Evolutionary conservation across 2,113 vertebrate species (phyloP), one percentile per base, ranked within the genome.

Genomic region (Myiozetetes cayanensis): DNA sequence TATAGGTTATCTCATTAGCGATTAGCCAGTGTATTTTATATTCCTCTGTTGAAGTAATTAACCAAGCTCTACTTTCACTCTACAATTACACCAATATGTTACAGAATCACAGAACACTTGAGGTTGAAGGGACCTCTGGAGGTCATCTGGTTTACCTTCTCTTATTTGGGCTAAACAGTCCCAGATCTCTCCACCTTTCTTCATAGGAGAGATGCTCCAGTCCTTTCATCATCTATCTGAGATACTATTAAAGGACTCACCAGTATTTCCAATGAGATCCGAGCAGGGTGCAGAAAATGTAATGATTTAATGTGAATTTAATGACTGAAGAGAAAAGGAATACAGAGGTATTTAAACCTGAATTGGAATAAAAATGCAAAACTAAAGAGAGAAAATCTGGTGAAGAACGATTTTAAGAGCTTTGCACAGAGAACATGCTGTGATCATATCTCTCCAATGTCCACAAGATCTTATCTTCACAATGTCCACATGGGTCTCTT

Each of bases 41-140:
- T 87, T 79, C 55, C 56, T 87, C 22, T 50, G 37, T n/a, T 84
- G 46, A 94, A 82, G 27, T 28, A 94, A 94, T 90, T 95, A 95
- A 72, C 37, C 12, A 91, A 65, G 59, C 9, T 89, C 63, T 61
- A 87, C 72, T 63, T 85, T 85, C n/a, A 66, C 55, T 71, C 63
- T 58, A 37, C 31, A 81, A 56, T 74, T 93, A 84, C 16, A 2
- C 27, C 56, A 62, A 33, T 27, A 61, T 27, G 16, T 52, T 72
- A 66, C 9, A 72, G 53, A 87, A 75, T 27, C 37, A 75, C 6
- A 39, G 46, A 86, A 59, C 9, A 39, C 24, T 5, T 71, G 61
- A 79, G 43, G 12, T 10, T 89, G 19, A 86, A 61, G 30, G 22
- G 65, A 79, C 30, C 30, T 71, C 41, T 81, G 49, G 61, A 82